phyloP scores from a whole-genome alignment of 2,113 vertebrate species.

The Mormyrus lacerda region DNA sequence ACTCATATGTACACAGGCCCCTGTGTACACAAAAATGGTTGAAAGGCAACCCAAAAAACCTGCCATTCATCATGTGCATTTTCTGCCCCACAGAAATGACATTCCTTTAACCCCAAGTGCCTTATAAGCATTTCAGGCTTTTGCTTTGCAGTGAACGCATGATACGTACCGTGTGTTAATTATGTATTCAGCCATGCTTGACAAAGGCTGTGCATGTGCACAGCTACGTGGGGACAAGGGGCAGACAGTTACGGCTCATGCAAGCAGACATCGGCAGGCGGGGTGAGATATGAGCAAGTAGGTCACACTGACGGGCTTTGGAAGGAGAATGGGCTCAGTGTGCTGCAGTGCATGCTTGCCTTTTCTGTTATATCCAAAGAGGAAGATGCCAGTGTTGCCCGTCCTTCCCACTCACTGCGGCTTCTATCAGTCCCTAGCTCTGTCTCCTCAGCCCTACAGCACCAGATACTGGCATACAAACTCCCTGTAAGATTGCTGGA shows the following conservation, averaged over 20 bases:
- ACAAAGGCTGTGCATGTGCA: background rate
- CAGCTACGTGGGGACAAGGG: background rate
- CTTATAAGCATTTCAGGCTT: background rate
- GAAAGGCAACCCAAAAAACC: background rate
- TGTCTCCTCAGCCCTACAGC: background rate
- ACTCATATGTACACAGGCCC: background rate
- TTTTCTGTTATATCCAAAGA: background rate
- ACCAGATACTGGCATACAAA: background rate
- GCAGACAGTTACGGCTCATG: background rate
- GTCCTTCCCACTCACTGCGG: background rate
- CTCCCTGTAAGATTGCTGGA: background rate
- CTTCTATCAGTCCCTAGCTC: background rate
- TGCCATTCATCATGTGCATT: background rate
- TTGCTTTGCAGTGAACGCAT: background rate
- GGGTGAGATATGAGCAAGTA: slow-evolving; percentile 21
- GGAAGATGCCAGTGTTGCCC: background rate
- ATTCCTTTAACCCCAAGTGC: background rate
- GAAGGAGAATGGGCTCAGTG: background rate
- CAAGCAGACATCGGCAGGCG: background rate
- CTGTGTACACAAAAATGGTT: background rate
- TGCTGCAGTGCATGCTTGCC: slow-evolving; percentile 2
- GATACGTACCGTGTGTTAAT: background rate
- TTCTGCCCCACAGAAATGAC: background rate
- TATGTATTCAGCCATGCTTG: background rate
- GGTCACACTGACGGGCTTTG: slow-evolving; percentile 11